Evolutionary conservation across 2,113 vertebrate species (phyloP), one percentile per base, ranked within the genome.

Genomic region (Pelobates fuscus): DNA sequence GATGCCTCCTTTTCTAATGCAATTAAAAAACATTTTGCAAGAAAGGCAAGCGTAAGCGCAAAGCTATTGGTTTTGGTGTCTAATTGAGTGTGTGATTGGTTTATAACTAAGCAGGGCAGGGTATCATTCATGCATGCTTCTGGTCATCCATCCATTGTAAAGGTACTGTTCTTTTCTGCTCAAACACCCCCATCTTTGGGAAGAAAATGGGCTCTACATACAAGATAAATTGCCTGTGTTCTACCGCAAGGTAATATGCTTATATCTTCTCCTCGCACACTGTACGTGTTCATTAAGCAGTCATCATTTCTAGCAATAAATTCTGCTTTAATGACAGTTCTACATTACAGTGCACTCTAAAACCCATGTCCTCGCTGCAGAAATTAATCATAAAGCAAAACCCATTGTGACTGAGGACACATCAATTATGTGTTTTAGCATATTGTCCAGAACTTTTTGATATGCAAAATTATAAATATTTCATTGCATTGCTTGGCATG

Each of bases 231-330:
- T 68, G 65, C 55, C 59, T 1, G 41, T 12, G 67, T 77, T 67
- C 59, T 37, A 6, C 64, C n/a, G 57, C 54, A 68, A 49, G 55
- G 55, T 41, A 77, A 68, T 52, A 54, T 25, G 64, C 57, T 23
- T 77, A 7, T 77, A 77, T 77, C 73, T 68, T 77, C 41, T 61
- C 43, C 55, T 61, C 23, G 24, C 73, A 77, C 67, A 21, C 32
- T 67, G 24, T 67, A 61, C 21, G 43, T 37, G 55, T 30, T 77
- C 73, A 67, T 77, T 68, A 61, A 68, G 65, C 55, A 77, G 55
- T 77, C 65, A 32, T 24, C 20, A 17, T 77, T 77, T 44, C 41
- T 68, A 63, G 52, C 63, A 68, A 44, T 61, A 25, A 11, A 14
- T 67, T 74, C 8, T 59, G 27, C 62, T 59, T 18, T 58, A 58